Conservation (phyloP, 2,797 vertebrate genomes). For the Cygnus olor region DNA sequence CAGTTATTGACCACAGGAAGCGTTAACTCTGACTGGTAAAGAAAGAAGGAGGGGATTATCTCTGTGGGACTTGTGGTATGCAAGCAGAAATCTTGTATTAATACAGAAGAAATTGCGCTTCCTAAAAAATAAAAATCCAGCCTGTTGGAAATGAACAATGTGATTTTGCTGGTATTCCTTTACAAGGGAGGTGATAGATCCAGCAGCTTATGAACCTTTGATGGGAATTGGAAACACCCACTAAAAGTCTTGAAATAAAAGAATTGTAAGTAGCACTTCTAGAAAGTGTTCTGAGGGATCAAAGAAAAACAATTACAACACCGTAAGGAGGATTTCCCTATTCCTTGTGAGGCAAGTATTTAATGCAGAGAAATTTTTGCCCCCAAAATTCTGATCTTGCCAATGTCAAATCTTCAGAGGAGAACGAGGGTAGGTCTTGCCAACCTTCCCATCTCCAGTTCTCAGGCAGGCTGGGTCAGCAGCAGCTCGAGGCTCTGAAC, state of each 20-base stretch:
- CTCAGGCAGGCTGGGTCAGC: background rate
- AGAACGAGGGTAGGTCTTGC: background rate
- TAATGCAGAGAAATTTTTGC: background rate
- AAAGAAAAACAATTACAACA: background rate
- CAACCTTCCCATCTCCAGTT: accelerated
- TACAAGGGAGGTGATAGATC: background rate
- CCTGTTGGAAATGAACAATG: background rate
- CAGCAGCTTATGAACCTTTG: background rate
- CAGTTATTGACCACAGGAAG: background rate
- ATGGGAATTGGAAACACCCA: background rate
- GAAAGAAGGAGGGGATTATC: background rate
- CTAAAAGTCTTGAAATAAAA: background rate
- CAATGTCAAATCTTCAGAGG: background rate
- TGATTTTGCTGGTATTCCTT: background rate
- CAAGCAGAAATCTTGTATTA: background rate
- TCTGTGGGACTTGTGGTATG: background rate
- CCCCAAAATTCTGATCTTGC: background rate
- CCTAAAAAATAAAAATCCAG: background rate
- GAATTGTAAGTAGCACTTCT: background rate
- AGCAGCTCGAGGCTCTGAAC: background rate
- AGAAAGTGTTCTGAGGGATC: background rate
- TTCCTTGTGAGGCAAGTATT: background rate
- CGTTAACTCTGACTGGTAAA: background rate
- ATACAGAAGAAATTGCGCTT: background rate
- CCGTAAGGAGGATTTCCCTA: background rate